Conservation (phyloP, 2,797 vertebrate species). For the Cephalopachus bancanus region DNA sequence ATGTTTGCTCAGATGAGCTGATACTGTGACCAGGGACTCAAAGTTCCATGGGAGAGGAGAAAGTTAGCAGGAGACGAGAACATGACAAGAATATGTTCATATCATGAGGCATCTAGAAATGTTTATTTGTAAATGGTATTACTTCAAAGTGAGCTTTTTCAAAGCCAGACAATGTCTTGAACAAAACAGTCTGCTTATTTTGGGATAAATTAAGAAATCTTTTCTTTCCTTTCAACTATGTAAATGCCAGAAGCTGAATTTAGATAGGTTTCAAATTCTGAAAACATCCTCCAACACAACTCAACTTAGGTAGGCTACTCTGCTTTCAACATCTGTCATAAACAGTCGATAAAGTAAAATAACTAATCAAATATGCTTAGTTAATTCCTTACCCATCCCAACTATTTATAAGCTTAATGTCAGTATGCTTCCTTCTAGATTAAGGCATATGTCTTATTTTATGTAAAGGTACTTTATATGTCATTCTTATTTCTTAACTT, state of each 20-base stretch:
- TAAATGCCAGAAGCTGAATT: neutral
- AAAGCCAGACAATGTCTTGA: neutral
- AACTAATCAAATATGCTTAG: neutral
- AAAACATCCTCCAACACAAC: neutral
- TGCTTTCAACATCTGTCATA: neutral
- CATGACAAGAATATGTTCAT: neutral
- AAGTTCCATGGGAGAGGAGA: neutral
- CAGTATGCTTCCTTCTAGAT: neutral
- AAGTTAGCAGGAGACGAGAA: neutral
- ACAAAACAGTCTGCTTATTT: neutral
- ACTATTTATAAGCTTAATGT: neutral
- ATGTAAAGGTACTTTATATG: neutral
- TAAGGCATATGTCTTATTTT: neutral
- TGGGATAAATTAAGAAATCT: conserved; percentile 25
- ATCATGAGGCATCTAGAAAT: neutral
- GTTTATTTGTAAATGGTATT: neutral
- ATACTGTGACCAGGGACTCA: neutral
- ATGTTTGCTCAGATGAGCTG: neutral
- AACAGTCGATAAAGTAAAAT: neutral
- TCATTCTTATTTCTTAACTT: neutral
- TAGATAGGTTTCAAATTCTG: neutral
- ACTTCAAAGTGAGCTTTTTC: neutral
- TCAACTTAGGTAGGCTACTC: neutral
- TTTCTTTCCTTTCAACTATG: conserved; percentile 23
- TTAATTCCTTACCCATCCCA: neutral